Percentiles rank a stretch among this genome's conserved stretches.
Evolutionary conservation across 1,140 invertebrate genomes (phyloP).

Genomic region (Trachymyrmex cornetzi): DNA sequence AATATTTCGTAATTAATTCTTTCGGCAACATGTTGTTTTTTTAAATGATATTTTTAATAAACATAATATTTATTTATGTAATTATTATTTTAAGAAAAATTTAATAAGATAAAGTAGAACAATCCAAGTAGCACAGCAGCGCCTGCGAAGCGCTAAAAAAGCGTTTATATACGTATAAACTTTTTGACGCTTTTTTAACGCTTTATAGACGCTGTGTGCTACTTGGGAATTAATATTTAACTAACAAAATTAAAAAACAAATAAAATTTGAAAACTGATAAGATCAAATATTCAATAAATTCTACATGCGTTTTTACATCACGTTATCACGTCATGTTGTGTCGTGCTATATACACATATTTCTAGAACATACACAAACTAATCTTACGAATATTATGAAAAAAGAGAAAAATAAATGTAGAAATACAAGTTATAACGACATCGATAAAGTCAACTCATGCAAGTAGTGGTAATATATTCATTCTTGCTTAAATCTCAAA

Average conservation of each 20-base stretch:
- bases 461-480: background rate
- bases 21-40: background rate
- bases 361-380: background rate
- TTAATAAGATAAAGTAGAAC: background rate
- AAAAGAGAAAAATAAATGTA: background rate
- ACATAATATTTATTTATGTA: background rate
- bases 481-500: slow-evolving; percentile 14
- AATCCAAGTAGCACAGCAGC: no score
- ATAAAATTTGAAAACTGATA: background rate
- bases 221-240: background rate
- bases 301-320: background rate
- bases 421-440: background rate
- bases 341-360: background rate
- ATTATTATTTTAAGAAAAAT: background rate
- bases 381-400: background rate
- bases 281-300: background rate
- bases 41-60: background rate
- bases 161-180: no score
- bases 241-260: background rate
- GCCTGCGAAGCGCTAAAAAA: no score
- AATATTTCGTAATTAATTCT: slow-evolving; percentile 4
- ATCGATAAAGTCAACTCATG: background rate
- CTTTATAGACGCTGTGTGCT: no score
- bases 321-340: background rate
- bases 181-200: no score